Conservation (phyloP, 2,888 invertebrate genomes). For the Tanypteryx hageni region DNA sequence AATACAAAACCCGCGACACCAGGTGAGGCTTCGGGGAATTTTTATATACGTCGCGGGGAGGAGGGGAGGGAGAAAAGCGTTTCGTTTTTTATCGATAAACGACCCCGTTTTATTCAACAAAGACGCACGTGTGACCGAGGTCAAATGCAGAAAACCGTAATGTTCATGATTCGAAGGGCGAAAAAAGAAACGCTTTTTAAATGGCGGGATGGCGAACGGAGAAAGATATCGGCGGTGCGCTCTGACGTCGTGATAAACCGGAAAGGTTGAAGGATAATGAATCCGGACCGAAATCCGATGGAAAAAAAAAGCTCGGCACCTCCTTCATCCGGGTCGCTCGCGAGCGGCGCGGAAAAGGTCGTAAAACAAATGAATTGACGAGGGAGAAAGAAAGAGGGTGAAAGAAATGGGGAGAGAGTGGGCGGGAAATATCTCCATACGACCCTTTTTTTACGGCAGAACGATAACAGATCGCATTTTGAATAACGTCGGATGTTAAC, state of each 20-base stretch:
- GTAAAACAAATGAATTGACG: conserved; percentile 13
- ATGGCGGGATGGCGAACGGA: neutral
- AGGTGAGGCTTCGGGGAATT: too few relatives aligned
- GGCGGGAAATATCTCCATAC: neutral
- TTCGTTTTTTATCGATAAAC: neutral
- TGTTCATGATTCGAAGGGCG: neutral
- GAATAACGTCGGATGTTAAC: too few relatives aligned
- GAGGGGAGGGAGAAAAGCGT: neutral
- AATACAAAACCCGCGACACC: neutral
- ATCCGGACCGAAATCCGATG: neutral
- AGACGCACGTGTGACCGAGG: neutral
- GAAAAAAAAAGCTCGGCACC: conserved; percentile 8
- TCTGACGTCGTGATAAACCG: conserved; percentile 49
- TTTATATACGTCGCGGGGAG: neutral
- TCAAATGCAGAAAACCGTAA: conserved; percentile 23
- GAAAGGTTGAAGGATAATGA: neutral
- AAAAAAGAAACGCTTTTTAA: conserved; percentile 1
- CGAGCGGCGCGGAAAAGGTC: neutral
- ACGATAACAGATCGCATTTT: too few relatives aligned
- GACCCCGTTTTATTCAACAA: neutral
- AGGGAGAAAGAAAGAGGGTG: neutral
- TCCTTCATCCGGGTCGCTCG: conserved; percentile 45
- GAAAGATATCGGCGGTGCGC: neutral
- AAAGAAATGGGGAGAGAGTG: too few relatives aligned
- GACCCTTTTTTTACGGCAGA: too few relatives aligned